phyloP scores from a whole-genome alignment of 2,888 invertebrate genomes.

The Epistrophella euchroma region DNA sequence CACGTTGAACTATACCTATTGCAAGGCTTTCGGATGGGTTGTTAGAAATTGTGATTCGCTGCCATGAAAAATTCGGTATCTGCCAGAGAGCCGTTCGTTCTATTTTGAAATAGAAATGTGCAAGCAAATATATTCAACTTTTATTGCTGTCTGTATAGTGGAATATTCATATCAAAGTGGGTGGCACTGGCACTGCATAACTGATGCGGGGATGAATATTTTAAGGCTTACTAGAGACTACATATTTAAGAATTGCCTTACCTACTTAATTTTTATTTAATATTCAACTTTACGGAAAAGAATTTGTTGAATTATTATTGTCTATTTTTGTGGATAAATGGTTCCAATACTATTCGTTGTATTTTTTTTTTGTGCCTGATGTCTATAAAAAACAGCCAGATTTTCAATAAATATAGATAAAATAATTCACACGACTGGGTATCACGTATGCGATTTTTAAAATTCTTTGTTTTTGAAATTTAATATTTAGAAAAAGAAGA shows the following conservation, averaged over 20 bases:
- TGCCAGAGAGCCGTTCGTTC: constrained; percentile 13
- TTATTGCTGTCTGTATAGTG: constrained; percentile 6
- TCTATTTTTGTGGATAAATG: too few relatives aligned
- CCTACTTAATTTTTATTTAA: too few relatives aligned
- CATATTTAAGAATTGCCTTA: background rate
- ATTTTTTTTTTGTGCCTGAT: too few relatives aligned
- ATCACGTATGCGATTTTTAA: too few relatives aligned
- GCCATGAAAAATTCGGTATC: constrained; percentile 23
- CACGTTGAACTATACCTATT: constrained; percentile 30
- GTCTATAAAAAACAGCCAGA: too few relatives aligned
- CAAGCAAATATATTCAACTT: constrained; percentile 7
- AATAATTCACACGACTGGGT: too few relatives aligned
- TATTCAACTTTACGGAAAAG: too few relatives aligned
- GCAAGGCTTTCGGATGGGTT: constrained; percentile 5
- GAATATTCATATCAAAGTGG: background rate
- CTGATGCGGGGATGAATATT: background rate
- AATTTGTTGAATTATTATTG: too few relatives aligned
- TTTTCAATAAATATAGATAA: too few relatives aligned
- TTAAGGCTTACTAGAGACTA: background rate
- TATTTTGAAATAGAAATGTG: constrained; percentile 32
- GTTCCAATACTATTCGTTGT: too few relatives aligned
- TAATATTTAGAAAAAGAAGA: too few relatives aligned
- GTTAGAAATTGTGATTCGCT: constrained; percentile 25
- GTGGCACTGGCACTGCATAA: background rate
- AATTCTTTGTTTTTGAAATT: too few relatives aligned